Base-by-base conservation (phyloP, 2,113 vertebrate genomes). In the Prinia subflava region DNA sequence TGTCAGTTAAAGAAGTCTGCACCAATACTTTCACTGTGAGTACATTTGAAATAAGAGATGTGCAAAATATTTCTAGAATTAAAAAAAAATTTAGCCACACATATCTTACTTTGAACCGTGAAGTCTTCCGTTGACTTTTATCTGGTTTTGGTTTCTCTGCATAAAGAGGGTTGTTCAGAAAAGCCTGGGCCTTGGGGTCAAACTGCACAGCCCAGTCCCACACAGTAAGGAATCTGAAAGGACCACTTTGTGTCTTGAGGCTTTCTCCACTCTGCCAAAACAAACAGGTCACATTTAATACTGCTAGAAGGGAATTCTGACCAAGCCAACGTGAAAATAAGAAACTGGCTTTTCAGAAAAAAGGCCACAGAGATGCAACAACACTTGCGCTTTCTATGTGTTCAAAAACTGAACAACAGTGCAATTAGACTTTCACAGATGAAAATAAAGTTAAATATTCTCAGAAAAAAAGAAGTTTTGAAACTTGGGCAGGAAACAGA, bases 151-250 rank as follows among this genome's bases (percentile, higher is more conserved):
- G 96, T 91, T 99, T 99, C 80, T 98, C 98, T 78, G 96, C 87
- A 89, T 99, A 99, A 91, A 99, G 95, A 92, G 98, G 98, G 97
- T 99, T 99, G 94, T 95, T 98, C 88, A 99, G 98, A 89, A 99
- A 97, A n/a, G 93, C 98, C 96, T 98, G 98, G 35, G 98, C 98
- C 89, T 98, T 98, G 75, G 95, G 83, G 96, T 98, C 98, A 97
- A 99, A 99, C 98, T 99, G 99, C 55, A 98, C 97, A 68, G 98
- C 98, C 98, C 98, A 99, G 68, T 99, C 98, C 99, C 99, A 99
- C 93, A 98, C 98, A 5, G 98, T 96, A 63, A 98, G 98, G 90
- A 98, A 98, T 79, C 78, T 98, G 98, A 98, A 98, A 97, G 97
- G 96, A 77, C 97, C 90, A 27, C 97, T 98, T 97, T 98, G 98